Evolutionary conservation across 2,888 invertebrate genomes (phyloP).

Genomic region (Neuroscelio doddi): DNA sequence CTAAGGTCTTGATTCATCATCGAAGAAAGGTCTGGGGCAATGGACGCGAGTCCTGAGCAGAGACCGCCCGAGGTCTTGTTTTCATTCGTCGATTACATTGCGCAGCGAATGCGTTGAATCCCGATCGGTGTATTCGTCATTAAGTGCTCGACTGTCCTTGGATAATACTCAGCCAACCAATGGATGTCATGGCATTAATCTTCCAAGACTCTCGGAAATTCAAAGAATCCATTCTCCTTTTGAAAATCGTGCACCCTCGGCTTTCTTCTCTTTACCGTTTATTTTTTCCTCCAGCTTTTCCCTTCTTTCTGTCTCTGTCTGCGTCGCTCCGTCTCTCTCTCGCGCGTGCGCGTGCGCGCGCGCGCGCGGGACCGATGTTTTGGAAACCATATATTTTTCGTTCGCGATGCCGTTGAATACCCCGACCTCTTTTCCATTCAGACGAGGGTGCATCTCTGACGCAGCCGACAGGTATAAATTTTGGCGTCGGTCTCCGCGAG

Average conservation of each 20-base stretch:
- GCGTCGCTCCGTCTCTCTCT: conserved; percentile 20
- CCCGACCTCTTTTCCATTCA: conserved; percentile 59
- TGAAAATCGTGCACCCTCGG: conserved; percentile 28
- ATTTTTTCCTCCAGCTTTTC: conserved; percentile 31
- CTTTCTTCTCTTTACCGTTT: conserved; percentile 34
- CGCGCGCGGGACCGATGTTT: conserved; percentile 56
- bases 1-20: too few relatives aligned
- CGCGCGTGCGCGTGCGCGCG: conserved; percentile 46
- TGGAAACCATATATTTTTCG: conserved; percentile 66
- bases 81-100: too few relatives aligned
- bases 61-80: too few relatives aligned
- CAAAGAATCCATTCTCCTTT: conserved; percentile 53
- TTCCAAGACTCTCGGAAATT: conserved; percentile 54
- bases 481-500: conserved; percentile 57
- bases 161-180: too few relatives aligned
- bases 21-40: too few relatives aligned
- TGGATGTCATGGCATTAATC: conserved; percentile 53
- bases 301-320: conserved; percentile 14
- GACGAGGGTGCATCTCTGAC: conserved; percentile 62
- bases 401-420: conserved; percentile 65
- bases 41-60: too few relatives aligned
- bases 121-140: too few relatives aligned
- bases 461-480: conserved; percentile 69
- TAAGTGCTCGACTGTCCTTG: too few relatives aligned
- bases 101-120: too few relatives aligned